A percentile compares a stretch with the other conserved stretches of the same genome.
phyloP scores from a whole-genome alignment of 1,140 invertebrate species.

The Orchestia grillus region DNA sequence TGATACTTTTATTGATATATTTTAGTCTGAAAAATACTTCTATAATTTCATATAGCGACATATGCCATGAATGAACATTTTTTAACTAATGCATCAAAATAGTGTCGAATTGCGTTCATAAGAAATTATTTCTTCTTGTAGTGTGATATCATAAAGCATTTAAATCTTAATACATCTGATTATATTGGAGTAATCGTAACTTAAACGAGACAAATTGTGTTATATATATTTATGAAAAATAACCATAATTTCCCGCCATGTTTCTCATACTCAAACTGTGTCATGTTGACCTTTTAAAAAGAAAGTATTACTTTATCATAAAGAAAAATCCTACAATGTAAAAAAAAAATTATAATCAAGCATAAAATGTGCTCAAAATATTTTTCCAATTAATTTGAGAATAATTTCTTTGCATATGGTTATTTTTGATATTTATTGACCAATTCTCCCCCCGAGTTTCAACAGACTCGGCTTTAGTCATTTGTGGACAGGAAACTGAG shows the following conservation, averaged over 20 bases:
- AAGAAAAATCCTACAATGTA: neutral
- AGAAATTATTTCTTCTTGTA: neutral
- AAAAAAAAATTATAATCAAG: neutral
- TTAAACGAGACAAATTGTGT: neutral
- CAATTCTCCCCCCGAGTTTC: neutral
- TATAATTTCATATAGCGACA: too few species aligned
- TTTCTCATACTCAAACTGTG: neutral
- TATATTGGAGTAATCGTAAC: neutral
- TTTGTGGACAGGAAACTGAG: slow-evolving; percentile 51
- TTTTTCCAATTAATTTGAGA: neutral
- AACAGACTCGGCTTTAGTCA: slow-evolving; percentile 15
- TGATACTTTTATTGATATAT: too few species aligned
- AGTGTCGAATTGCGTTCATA: neutral
- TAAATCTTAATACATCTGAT: neutral
- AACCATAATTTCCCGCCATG: neutral
- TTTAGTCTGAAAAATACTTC: too few species aligned
- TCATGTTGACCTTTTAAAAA: neutral
- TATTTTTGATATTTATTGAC: neutral
- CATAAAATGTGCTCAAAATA: neutral
- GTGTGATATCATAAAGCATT: neutral
- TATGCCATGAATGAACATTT: neutral
- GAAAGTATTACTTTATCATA: neutral
- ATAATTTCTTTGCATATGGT: neutral
- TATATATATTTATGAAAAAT: neutral
- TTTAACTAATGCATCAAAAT: neutral